A percentile compares a stretch with the other conserved stretches of the same genome.
Conservation (phyloP, 2,113 vertebrate species). For the Agapornis roseicollis region DNA sequence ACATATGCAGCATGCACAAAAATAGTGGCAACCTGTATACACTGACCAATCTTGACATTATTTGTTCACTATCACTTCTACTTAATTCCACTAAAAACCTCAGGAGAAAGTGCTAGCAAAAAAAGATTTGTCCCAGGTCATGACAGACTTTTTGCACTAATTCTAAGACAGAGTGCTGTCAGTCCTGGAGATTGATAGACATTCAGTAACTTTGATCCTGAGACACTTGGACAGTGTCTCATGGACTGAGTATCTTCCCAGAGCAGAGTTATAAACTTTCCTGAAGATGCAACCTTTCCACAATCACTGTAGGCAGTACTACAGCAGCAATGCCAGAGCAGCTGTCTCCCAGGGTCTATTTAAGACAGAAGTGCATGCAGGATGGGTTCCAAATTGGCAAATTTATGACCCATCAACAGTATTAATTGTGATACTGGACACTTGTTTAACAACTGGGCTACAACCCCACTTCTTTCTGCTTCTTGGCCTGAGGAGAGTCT, state of each 20-base stretch:
- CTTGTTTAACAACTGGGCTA: background rate
- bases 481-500: background rate
- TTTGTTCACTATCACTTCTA: background rate
- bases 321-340: background rate
- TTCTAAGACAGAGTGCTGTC: background rate
- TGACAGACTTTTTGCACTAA: background rate
- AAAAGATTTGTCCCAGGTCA: background rate
- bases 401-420: background rate
- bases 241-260: background rate
- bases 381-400: background rate
- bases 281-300: background rate
- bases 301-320: background rate
- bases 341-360: background rate
- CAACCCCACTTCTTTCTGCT: background rate
- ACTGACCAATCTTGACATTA: background rate
- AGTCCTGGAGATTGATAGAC: fast-evolving
- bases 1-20: fast-evolving
- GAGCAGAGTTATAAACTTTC: background rate
- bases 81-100: background rate
- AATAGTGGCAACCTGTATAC: fast-evolving
- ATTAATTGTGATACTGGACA: background rate
- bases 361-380: background rate
- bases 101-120: background rate
- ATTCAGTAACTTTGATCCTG: background rate
- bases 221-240: background rate